Evolutionary conservation across 2,888 invertebrate species (phyloP).

Genomic region (Gastrophysa polygoni): DNA sequence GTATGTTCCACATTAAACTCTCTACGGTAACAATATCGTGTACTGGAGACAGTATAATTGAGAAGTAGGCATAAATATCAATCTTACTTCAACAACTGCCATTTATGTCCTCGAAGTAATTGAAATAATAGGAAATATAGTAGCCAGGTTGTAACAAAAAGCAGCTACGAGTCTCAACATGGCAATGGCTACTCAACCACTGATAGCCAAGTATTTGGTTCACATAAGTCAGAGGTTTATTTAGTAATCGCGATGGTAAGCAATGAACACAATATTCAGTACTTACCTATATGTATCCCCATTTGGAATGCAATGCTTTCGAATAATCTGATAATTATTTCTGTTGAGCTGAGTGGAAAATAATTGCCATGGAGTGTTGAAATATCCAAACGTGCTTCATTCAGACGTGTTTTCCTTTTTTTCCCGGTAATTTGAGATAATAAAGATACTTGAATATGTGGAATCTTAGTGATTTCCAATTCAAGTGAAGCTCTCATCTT

Average conservation of each 20-base stretch:
- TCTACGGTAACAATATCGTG: constrained; percentile 31
- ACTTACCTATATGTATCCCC: constrained; percentile 3
- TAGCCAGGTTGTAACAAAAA: constrained; percentile 40
- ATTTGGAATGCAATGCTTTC: constrained; percentile 7
- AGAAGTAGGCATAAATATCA: constrained; percentile 49
- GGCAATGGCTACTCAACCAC: constrained; percentile 41
- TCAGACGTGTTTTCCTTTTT: neutral
- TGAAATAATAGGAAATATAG: constrained; percentile 46
- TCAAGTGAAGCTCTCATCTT: neutral
- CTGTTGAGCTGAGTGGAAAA: constrained; percentile 10
- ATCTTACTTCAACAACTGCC: constrained; percentile 37
- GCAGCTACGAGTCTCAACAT: constrained; percentile 38
- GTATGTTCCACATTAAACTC: constrained; percentile 37
- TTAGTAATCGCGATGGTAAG: constrained; percentile 43
- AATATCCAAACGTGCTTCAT: neutral
- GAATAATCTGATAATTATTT: constrained; percentile 12
- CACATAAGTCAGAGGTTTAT: constrained; percentile 39
- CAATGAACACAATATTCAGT: constrained; percentile 26
- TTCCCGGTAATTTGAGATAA: neutral
- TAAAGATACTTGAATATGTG: neutral
- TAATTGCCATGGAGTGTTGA: constrained; percentile 8
- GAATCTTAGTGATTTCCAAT: neutral
- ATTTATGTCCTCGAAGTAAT: constrained; percentile 44
- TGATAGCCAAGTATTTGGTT: constrained; percentile 38
- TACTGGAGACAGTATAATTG: constrained; percentile 44